Evolutionary conservation across 2,113 vertebrate species (phyloP), one percentile per base, ranked within the genome.

Genomic region (Arvicanthis niloticus): DNA sequence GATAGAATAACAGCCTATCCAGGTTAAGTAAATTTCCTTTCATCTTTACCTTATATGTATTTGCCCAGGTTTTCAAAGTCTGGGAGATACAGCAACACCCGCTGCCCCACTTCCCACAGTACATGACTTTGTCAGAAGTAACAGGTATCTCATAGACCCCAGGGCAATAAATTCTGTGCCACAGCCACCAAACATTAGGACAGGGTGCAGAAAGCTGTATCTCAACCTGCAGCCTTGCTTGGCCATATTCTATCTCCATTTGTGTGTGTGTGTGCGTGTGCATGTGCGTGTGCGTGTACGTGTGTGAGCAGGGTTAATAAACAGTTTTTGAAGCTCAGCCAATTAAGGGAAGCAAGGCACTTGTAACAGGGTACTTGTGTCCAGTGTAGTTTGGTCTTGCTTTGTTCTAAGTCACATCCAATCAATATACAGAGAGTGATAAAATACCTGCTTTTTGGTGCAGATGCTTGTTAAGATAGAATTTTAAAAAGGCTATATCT

Each of bases 21-120:
- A 77, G 29, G 81, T 60, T 70, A 67, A 31, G 76, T 84, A 93
- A 84, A 56, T 88, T 56, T 56, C 78, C 85, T 94, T 91, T 82
- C 45, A 72, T 84, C 82, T 77, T 67, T 53, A 91, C 67, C 58
- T 92, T 90, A 11, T 53, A 68, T 72, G n/a, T 62, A 42, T 58
- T 88, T 82, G 65, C 58, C 26, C 65, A 85, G 56, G 17, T 85
- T 80, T 65, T 75, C 56, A 65, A 62, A 87, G 24, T 91, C 40
- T 91, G 1, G 31, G 67, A 91, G 42, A 21, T 65, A 42, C 42
- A 40, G 67, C 62, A 86, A 80, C 67, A 67, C 60, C n/a, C n/a
- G 65, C 13, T 37, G 12, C 21, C 22, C 34, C 56, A 24, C 56
- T 82, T n/a, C 40, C 5, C 45, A 53, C 29, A 75, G 29, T 51